Conservation (phyloP, 92 coral and sea anemone genomes). For the Porites cylindrica region DNA sequence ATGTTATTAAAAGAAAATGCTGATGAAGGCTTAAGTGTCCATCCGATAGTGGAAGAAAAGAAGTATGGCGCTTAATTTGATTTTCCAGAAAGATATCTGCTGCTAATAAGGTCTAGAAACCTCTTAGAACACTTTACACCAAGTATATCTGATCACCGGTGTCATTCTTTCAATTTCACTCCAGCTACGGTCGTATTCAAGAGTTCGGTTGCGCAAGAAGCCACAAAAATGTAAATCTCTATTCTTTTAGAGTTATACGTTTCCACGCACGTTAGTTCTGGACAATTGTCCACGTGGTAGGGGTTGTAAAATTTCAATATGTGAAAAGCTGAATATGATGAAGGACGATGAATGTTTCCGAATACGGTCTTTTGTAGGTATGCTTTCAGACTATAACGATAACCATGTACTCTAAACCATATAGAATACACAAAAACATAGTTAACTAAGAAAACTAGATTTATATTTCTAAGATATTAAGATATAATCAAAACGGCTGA, state of each 20-base stretch:
- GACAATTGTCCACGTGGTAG: conserved; percentile 47
- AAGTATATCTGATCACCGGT: background rate
- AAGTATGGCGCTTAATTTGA: background rate
- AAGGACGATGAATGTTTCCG: conserved; percentile 6
- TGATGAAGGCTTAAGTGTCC: background rate
- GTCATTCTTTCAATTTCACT: background rate
- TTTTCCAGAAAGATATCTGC: background rate
- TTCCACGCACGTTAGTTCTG: conserved; percentile 20
- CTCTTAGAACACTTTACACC: background rate
- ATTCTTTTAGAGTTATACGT: background rate
- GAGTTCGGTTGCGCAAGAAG: background rate
- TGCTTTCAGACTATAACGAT: background rate
- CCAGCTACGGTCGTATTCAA: background rate
- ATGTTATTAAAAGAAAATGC: background rate
- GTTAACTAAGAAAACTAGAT: background rate
- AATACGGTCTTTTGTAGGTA: background rate
- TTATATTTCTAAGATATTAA: no score
- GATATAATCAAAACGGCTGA: no score
- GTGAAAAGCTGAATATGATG: background rate
- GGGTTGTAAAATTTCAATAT: conserved; percentile 10
- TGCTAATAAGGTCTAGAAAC: background rate
- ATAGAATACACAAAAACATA: background rate
- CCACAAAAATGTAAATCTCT: conserved; percentile 12
- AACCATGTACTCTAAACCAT: conserved; percentile 6
- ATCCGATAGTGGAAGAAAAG: background rate